Evolutionary conservation across 2,797 vertebrate genomes (phyloP), one percentile per base, ranked within the genome.

Genomic region (Enteromius viviparus): DNA sequence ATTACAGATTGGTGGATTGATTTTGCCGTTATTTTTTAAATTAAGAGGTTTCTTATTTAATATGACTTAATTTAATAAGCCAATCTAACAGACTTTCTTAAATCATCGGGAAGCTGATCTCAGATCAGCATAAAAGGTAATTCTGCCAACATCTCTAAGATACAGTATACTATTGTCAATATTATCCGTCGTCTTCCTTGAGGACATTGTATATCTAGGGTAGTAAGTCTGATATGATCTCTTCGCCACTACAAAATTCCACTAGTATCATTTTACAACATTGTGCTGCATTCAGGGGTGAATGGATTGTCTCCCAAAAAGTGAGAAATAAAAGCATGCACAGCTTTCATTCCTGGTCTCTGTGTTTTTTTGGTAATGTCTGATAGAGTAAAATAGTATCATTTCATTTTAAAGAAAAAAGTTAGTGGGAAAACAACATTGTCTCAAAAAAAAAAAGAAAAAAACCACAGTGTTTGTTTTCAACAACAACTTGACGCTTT

Each of bases 241-340:
- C 34, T 83, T 77, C 77, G 40, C 29, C 82, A 69, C 21, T 29
- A 62, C 37, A 49, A 84, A 78, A 62, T 66, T 72, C 15, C 45
- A 53, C 15, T 77, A 19, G 32, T 68, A 60, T 58, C n/a, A 53
- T 71, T 80, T 55, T 69, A 51, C 47, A 62, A 55, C 62, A 70
- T 78, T 84, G 78, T 82, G 62, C 64, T 87, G 23, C 51, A 49
- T 81, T 81, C 58, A 79, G 34, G 12, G 78, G 32, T 34, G 58
- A 82, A 79, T 79, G 60, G 51, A 81, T 45, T 65, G 45, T 83
- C 49, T 78, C 53, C 23, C n/a, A 53, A 81, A 51, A 84, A 83
- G 70, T 47, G 58, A 74, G 23, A 66, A 87, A 87, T 82, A 82
- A 86, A 87, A 64, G n/a, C 55, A 86, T 84, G 26, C 34, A 81